These are phyloP conservation scores for Chelon labrosus DNA, from an alignment of 2,797 vertebrate species.

Conservation along the genomic window DNA sequence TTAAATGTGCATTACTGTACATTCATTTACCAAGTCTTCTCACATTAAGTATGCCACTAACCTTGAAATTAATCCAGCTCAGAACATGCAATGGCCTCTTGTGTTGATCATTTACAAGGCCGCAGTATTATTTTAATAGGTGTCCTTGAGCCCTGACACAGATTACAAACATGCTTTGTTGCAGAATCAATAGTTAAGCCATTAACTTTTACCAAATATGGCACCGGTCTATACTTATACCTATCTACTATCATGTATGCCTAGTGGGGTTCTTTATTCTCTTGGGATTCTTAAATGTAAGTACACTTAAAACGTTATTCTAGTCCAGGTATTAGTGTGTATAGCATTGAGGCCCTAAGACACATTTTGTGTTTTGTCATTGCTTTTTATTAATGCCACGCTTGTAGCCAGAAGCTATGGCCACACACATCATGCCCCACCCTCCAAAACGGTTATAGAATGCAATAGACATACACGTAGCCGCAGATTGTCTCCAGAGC, in stretches of 20 bases:
- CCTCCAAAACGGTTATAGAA: not conserved
- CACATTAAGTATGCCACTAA: not conserved
- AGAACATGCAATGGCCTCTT: conserved; percentile 10
- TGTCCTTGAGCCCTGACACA: conserved; percentile 47
- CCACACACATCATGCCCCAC: not conserved
- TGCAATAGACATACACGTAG: not conserved
- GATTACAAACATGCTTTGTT: conserved; percentile 36
- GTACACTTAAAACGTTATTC: conserved; percentile 29
- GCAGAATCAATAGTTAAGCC: conserved; percentile 67
- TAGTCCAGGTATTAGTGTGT: conserved; percentile 19
- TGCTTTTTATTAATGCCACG: conserved; percentile 53
- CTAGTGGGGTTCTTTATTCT: conserved; percentile 18
- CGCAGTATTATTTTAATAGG: conserved; percentile 42
- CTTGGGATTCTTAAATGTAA: conserved; percentile 16
- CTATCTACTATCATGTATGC: conserved; percentile 1
- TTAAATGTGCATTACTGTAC: conserved; percentile 11
- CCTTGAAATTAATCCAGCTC: conserved; percentile 7
- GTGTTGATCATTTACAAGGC: conserved; percentile 56
- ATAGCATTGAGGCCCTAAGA: conserved; percentile 13
- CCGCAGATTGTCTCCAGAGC: not conserved
- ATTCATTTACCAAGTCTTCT: not conserved
- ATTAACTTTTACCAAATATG: conserved; percentile 61
- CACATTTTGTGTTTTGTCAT: conserved; percentile 31
- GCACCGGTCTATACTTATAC: conserved; percentile 28
- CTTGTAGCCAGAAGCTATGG: conserved; percentile 27